Base-by-base conservation (phyloP, 2,113 vertebrate genomes). In the Oncorhynchus tshawytscha region DNA sequence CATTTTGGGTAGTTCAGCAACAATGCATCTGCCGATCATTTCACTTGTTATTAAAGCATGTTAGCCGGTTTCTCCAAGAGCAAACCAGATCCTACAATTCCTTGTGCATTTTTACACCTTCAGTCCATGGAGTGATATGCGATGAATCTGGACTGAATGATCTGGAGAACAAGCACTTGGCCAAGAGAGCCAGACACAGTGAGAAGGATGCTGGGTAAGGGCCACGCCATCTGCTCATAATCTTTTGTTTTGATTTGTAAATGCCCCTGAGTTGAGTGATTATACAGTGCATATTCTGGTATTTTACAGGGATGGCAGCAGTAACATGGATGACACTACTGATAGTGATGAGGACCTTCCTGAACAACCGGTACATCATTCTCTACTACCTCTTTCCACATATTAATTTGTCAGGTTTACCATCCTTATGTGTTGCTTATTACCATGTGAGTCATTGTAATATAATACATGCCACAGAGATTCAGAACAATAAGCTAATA, bases 91-190 rank as follows among this genome's bases (percentile, higher is more conserved):
- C 25, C 18, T 15, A n/a, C 59, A 4, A 22, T 75, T 81, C 74
- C 25, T 70, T 71, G 24, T 29, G 22, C 16, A 0, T 62, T 22
- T 80, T 4, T 45, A 45, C 39, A 45, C 27, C 2, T 59, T 81
- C 74, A 99, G 97, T 95, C 7, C 95, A 97, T 83, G 93, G 74
- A 27, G 84, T 91, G 45, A 91, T 98, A 77, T 91, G 87, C 57
- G 91, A 80, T 74, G 95, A 97, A 59, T 91, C 92, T 49, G 93
- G 86, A n/a, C 70, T 95, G 22, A 84, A 83, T 29, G 75, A 70
- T 27, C 81, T 95, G 82, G 96, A 99, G 83, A 91, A 87, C 84
- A 92, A 92, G 76, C 95, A 97, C 76, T 71, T 96, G 84, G 89
- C 94, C 48, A 99, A 98, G 93, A 95, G 92, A 92, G 91, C 94